A percentile compares a stretch with the other conserved stretches of the same genome.
Conservation (phyloP, 2,888 invertebrate genomes). For the Xylocampa areola region DNA sequence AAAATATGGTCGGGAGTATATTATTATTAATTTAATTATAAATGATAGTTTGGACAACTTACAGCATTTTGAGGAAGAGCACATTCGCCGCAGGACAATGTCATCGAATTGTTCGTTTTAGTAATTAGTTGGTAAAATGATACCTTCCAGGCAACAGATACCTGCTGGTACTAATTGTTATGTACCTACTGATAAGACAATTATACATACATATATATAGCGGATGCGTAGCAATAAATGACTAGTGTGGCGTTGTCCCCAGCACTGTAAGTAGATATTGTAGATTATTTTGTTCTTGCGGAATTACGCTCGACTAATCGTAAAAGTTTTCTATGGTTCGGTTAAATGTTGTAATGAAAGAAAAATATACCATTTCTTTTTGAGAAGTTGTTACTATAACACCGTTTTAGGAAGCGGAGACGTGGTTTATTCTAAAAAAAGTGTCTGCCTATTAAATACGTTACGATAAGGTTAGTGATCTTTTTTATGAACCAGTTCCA, state of each 20-base stretch:
- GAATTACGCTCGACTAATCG: conserved; percentile 57
- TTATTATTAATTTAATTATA: too few relatives aligned
- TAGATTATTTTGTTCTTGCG: conserved; percentile 34
- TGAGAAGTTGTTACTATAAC: conserved; percentile 2
- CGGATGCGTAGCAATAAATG: conserved; percentile 1
- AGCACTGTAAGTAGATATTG: conserved; percentile 10
- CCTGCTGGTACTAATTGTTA: conserved; percentile 7
- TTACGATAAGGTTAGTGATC: conserved; percentile 8
- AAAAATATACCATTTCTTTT: conserved; percentile 53
- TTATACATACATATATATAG: conserved; percentile 18
- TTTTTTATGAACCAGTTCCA: conserved; percentile 12
- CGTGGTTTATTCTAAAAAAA: conserved; percentile 32
- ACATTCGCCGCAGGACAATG: neutral
- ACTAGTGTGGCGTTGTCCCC: conserved; percentile 23
- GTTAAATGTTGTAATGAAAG: conserved; percentile 49
- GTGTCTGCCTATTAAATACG: neutral
- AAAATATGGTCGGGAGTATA: too few relatives aligned
- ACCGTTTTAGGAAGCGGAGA: conserved; percentile 59
- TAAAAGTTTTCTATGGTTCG: conserved; percentile 58
- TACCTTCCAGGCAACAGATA: neutral
- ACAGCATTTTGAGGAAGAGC: too few relatives aligned
- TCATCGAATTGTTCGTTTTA: conserved; percentile 2
- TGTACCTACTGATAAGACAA: conserved; percentile 13
- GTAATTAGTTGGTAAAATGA: conserved; percentile 2
- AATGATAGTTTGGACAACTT: too few relatives aligned